Base-by-base conservation (phyloP, 2,888 invertebrate species). In the Hoplodrina ambigua region DNA sequence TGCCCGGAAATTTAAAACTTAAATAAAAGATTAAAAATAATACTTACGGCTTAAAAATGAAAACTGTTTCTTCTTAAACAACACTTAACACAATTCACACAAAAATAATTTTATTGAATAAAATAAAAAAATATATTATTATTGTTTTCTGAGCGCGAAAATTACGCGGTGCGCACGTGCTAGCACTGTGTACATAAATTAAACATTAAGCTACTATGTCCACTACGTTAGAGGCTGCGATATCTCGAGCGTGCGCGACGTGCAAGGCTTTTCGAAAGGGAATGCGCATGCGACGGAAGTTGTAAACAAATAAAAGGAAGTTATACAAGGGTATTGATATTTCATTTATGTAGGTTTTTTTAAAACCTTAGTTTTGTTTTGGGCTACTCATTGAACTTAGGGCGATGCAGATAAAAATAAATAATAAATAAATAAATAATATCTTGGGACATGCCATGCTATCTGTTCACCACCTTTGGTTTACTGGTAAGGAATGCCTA, bases 231-330 rank as follows among this genome's bases (percentile, higher is more conserved):
- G 49, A 65, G 66, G 61, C 69, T 30, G 67, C 44, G 69, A 55
- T 65, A 78, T 62, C 66, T 37, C 37, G 19, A 59, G 72, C 57
- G 20, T 64, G 64, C 55, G 72, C 55, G 33, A 59, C 63, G 68
- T 33, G 69, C 70, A 82, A 84, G 78, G 83, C 69, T 78, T 67
- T 77, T 74, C 49, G 84, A 83, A 84, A 83, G 81, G 83, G 55
- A 81, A 57, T 69, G 64, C 55, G 55, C n/a, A 30, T 15, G 57
- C 46, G 33, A 17, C 37, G 62, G 70, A 69, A 75, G 44, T 53
- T 61, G 41, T 64, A 56, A 55, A 65, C 19, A 65, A 56, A 52
- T 52, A 52, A 33, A 7, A 41, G n/a, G 52, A 53, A 60, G 41
- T 37, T 49, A 50, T 60, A 52, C 20, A 54, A 60, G 4, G 20